Percentiles rank a stretch among this genome's conserved stretches.
Evolutionary conservation across 2,888 invertebrate genomes (phyloP).

Genomic region (Podabrus alpinus): DNA sequence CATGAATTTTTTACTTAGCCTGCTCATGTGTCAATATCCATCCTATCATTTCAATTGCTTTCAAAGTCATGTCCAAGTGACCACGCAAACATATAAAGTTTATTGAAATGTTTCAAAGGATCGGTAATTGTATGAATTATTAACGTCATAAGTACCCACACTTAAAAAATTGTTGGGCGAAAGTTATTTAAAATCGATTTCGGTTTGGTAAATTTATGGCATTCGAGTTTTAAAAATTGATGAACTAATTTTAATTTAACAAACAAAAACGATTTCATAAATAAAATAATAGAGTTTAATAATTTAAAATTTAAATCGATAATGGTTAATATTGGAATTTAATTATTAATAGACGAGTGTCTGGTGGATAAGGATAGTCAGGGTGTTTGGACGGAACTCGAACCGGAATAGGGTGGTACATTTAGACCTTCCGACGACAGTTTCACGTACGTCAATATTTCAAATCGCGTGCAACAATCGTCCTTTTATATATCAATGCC

Average conservation of each 20-base stretch:
- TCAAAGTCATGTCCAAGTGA: conserved; percentile 6
- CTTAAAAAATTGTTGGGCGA: neutral
- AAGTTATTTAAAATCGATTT: neutral
- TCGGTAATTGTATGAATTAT: neutral
- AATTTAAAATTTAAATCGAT: conserved; percentile 12
- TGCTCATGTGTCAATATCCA: conserved; percentile 28
- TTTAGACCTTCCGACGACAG: conserved; percentile 30
- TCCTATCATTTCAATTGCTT: conserved; percentile 29
- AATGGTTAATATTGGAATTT: conserved; percentile 22
- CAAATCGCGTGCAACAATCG: conserved; percentile 33
- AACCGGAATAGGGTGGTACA: conserved; percentile 26
- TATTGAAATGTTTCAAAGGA: conserved; percentile 6
- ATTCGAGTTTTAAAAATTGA: neutral
- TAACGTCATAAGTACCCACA: neutral
- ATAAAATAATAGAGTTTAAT: conserved; percentile 2
- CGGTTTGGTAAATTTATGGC: neutral
- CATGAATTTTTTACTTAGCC: conserved; percentile 31
- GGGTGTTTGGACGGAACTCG: conserved; percentile 26
- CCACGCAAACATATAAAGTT: conserved; percentile 14
- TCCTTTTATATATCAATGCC: conserved; percentile 22
- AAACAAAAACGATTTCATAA: neutral
- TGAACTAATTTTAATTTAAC: neutral
- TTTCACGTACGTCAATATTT: conserved; percentile 33
- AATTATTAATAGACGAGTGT: conserved; percentile 24
- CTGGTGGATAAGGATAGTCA: conserved; percentile 26